Percentiles rank a stretch among this genome's conserved stretches.
phyloP scores from a whole-genome alignment of 2,113 vertebrate species.

The Antennarius striatus region DNA sequence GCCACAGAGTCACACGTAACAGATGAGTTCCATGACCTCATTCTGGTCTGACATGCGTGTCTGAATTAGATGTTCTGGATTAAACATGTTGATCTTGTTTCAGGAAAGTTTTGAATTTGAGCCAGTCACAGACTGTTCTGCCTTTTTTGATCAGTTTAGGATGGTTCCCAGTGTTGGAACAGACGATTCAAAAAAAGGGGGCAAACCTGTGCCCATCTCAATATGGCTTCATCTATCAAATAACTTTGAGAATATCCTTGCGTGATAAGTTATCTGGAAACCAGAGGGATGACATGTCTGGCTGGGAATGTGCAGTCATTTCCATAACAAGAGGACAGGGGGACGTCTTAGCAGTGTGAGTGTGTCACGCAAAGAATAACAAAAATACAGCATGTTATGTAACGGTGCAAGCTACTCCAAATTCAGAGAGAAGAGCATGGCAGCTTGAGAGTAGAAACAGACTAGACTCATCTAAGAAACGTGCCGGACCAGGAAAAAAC shows the following conservation, averaged over 20 bases:
- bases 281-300: slow-evolving; percentile 34
- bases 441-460: slow-evolving; percentile 23
- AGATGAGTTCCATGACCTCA: slow-evolving; percentile 38
- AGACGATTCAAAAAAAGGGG: slow-evolving; percentile 16
- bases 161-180: slow-evolving; percentile 3
- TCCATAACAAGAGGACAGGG: slow-evolving; percentile 7
- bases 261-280: background rate
- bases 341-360: slow-evolving; percentile 32
- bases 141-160: slow-evolving; percentile 19
- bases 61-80: slow-evolving; percentile 39
- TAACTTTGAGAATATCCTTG: background rate
- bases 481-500: slow-evolving; percentile 16
- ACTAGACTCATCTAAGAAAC: slow-evolving; percentile 1
- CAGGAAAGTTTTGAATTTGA: slow-evolving; percentile 21
- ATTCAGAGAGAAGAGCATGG: slow-evolving; percentile 12
- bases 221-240: too few species aligned
- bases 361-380: slow-evolving; percentile 9
- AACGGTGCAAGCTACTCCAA: slow-evolving; percentile 43
- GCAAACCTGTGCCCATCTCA: background rate
- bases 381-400: slow-evolving; percentile 44
- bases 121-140: slow-evolving; percentile 45
- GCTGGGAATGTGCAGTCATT: background rate
- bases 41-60: slow-evolving; percentile 41
- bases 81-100: slow-evolving; percentile 32
- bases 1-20: background rate